Evolutionary conservation across 2,888 invertebrate species (phyloP), one percentile per base, ranked within the genome.

Genomic region (Caenorhabditis becei): DNA sequence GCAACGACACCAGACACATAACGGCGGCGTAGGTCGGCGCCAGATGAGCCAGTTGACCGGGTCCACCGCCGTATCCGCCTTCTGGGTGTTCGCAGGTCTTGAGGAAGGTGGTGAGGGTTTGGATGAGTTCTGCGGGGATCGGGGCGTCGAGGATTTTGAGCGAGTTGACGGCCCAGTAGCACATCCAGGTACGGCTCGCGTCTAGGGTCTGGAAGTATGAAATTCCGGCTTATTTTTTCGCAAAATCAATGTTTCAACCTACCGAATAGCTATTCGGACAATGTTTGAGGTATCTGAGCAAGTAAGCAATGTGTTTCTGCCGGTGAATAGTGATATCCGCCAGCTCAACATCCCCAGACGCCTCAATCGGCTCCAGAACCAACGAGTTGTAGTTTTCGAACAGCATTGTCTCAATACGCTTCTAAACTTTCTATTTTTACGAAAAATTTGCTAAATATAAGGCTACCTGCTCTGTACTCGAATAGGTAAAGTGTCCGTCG

Each of bases 11-110:
- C 7, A 99, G 93, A 28, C 96, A 95, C 93, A 96, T 96, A 0
- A 99, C 94, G 80, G 98, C 97, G 58, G 97, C 98, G 93, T 97
- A 99, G 0, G 98, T 99, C 3, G 98, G 95, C 0, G 99, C 99
- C 77, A 99, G 93, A 92, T 99, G 99, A 23, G 97, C 94, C 89
- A 94, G 93, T 92, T 99, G 98, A 0, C 95, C 94, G 0, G 97
- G 98, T 0, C 98, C 98, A 69, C 99, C 99, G 75, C 85, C 89
- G 71, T 89, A 90, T 10, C 90, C 90, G 26, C 90, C 90, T 0
- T 83, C 66, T 10, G 84, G 77, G 53, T 83, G 71, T 49, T 90
- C 83, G 61, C 91, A 92, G 88, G 89, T 56, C 87, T 89, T 83
- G 24, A 88, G 67, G 75, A 89, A 90, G 1, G 47, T 59, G n/a